Percentiles rank a stretch among this genome's conserved stretches.
These are phyloP conservation scores for Bucorvus abyssinicus DNA, from an alignment of 2,797 vertebrate species.

Conservation along the genomic window DNA sequence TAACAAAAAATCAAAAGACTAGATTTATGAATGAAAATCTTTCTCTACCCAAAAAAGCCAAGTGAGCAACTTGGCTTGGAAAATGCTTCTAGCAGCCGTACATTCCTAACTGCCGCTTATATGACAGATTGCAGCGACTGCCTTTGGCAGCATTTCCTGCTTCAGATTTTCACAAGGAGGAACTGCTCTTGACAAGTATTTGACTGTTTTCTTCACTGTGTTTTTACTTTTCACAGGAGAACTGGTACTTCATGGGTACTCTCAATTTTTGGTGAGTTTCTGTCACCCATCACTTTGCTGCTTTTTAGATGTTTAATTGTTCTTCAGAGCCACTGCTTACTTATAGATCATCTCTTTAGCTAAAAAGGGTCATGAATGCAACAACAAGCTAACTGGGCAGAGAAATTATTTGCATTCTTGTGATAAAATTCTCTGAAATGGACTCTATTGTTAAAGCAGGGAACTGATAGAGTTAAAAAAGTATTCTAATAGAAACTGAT, in stretches of 20 bases:
- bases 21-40: constrained; percentile 2
- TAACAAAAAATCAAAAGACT: neutral
- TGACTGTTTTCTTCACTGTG: neutral
- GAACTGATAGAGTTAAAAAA: neutral
- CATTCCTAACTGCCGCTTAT: constrained; percentile 30
- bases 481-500: neutral
- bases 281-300: neutral
- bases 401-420: neutral
- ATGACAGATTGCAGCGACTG: constrained; percentile 36
- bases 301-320: neutral
- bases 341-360: neutral
- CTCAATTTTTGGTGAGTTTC: neutral
- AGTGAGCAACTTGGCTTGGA: constrained; percentile 14
- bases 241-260: neutral
- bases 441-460: neutral
- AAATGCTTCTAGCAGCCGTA: constrained; percentile 34
- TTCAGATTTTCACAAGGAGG: neutral
- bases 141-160: constrained; percentile 34
- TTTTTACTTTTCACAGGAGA: neutral
- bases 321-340: neutral
- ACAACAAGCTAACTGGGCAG: neutral
- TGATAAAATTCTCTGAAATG: neutral
- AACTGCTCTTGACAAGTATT: neutral
- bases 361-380: neutral
- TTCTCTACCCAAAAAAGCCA: neutral